Evolutionary conservation across 1,140 invertebrate species (phyloP), one percentile per base, ranked within the genome.

Genomic region (Aleiodes sp.): DNA sequence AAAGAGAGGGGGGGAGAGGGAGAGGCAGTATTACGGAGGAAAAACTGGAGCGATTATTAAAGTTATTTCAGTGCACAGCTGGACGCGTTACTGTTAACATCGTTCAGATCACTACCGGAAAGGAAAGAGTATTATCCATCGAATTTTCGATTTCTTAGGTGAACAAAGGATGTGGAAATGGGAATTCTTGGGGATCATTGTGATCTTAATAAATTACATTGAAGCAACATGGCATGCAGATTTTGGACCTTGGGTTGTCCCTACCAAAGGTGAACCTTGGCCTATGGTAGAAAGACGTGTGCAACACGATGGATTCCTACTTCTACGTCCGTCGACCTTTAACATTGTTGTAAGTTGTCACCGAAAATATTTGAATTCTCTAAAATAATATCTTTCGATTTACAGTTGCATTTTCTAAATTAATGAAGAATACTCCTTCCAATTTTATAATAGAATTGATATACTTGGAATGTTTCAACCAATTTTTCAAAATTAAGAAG

Each of bases 191-290:
- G 26, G 37, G 2, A 12, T 68, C 21, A 35, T 46, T 7, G 8
- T 52, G 9, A 19, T 43, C 16, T 68, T 31, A 19, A 28, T 61
- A n/a, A 52, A 19, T 8, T 31, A 21, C 6, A 3, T 62, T 21
- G 21, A 26, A 1, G 62, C 35, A n/a, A 29, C 65, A 2, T 73
- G 73, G 72, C 75, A 83, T 52, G 75, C 74, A 7, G 68, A 77
- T 21, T 12, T 70, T 9, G 84, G 84, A 2, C 77, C 84, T 1
- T 81, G 78, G 79, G 76, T 84, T 1, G 71, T 57, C 3, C 59
- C 84, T 0, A 86, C 87, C 0, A 68, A 79, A 14, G 87, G 87
- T 7, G 81, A 88, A 75, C 73, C 79, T 3, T 88, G 87, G 86
- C 87, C 87, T 0, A 24, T 73, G 14, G 75, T 75, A 0, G 61